Percentiles rank a stretch among this genome's conserved stretches.
phyloP scores from a whole-genome alignment of 2,888 invertebrate genomes.

The Mythimna pallens region DNA sequence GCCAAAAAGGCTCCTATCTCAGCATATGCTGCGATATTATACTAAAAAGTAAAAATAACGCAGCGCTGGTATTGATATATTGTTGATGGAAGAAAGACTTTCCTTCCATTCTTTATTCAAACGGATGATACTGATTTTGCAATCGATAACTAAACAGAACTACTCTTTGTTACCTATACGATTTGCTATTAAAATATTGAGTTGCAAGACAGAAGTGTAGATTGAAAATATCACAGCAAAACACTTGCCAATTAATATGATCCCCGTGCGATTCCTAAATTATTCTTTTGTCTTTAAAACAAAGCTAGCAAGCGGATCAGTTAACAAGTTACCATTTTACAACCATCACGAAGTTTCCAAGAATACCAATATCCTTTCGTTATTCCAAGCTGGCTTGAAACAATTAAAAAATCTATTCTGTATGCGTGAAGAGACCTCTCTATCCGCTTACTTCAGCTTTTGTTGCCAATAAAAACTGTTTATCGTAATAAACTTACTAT shows the following conservation, averaged over 20 bases:
- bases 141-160: no score
- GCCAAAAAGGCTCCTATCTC: no score
- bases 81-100: no score
- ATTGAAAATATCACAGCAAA: conserved; percentile 40
- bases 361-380: conserved; percentile 82
- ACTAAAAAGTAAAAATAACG: no score
- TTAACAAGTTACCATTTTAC: conserved; percentile 71
- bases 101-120: no score
- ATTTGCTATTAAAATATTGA: background rate
- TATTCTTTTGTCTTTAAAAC: conserved; percentile 67
- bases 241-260: conserved; percentile 57
- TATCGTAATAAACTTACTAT: conserved; percentile 79
- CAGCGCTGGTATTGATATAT: no score
- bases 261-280: conserved; percentile 58
- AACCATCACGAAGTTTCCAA: conserved; percentile 72
- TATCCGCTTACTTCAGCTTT: conserved; percentile 80
- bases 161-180: no score
- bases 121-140: no score
- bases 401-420: conserved; percentile 87
- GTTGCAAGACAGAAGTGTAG: conserved; percentile 5
- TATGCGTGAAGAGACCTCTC: conserved; percentile 77
- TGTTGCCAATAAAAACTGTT: conserved; percentile 85
- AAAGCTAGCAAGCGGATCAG: conserved; percentile 68
- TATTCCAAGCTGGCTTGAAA: conserved; percentile 76
- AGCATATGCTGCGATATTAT: no score